Percentiles rank a stretch among this genome's conserved stretches.
Evolutionary conservation across 1,140 invertebrate genomes (phyloP).

Genomic region (Macrocentrus cingulum): DNA sequence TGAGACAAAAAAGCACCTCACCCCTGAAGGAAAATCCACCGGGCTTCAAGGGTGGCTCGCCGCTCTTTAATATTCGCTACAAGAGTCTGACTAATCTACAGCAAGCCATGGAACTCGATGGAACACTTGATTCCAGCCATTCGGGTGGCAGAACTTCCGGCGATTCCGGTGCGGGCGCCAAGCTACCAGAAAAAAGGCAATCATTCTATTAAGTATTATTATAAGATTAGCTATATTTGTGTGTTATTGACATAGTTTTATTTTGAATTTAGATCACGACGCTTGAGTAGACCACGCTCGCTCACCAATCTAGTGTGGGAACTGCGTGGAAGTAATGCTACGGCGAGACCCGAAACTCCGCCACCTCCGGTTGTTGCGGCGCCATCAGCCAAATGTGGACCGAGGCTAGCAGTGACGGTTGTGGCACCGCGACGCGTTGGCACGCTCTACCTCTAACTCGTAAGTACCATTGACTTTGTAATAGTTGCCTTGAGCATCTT

Average conservation of each 20-base stretch:
- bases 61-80: slow-evolving; percentile 80
- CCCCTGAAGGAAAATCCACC: slow-evolving; percentile 72
- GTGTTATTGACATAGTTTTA: too few relatives aligned
- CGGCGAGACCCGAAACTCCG: slow-evolving; percentile 58
- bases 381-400: slow-evolving; percentile 54
- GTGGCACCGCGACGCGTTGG: slow-evolving; percentile 56
- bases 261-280: slow-evolving; percentile 70
- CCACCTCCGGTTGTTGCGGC: slow-evolving; percentile 52
- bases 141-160: slow-evolving; percentile 82
- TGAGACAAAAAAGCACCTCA: slow-evolving; percentile 72
- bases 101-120: slow-evolving; percentile 75
- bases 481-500: too few relatives aligned
- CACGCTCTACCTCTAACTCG: slow-evolving; percentile 60
- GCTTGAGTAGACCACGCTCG: slow-evolving; percentile 76
- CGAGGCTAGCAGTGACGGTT: slow-evolving; percentile 55
- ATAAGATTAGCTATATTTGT: too few relatives aligned
- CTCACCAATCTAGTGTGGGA: slow-evolving; percentile 87
- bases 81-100: slow-evolving; percentile 80
- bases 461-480: slow-evolving; percentile 35
- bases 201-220: too few relatives aligned
- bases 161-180: slow-evolving; percentile 76
- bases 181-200: slow-evolving; percentile 76
- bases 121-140: slow-evolving; percentile 85
- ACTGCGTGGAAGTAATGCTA: slow-evolving; percentile 61
- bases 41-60: slow-evolving; percentile 72